A percentile compares a stretch with the other conserved stretches of the same genome.
phyloP scores from a whole-genome alignment of 2,888 invertebrate genomes.

The Andrena chrysosceles region DNA sequence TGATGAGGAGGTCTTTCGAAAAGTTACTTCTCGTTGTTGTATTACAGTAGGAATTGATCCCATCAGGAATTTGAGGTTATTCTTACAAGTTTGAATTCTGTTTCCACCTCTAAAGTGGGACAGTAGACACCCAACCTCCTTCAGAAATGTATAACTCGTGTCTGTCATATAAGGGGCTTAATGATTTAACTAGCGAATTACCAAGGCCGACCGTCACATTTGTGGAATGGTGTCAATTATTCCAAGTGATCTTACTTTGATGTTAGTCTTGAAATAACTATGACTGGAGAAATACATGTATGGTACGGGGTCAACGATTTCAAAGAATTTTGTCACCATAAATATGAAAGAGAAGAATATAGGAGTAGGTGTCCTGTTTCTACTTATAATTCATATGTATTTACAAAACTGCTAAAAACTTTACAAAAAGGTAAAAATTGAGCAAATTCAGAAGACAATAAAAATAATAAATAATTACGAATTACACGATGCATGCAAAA shows the following conservation, averaged over 20 bases:
- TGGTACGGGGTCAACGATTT: neutral
- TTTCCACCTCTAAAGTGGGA: neutral
- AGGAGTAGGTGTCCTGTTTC: no score
- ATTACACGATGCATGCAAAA: no score
- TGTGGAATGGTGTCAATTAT: constrained; percentile 45
- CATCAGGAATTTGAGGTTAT: neutral
- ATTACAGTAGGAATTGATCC: neutral
- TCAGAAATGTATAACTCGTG: constrained; percentile 31
- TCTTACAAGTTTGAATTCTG: neutral
- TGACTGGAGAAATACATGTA: neutral
- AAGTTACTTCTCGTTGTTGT: neutral
- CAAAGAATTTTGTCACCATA: neutral
- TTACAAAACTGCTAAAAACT: no score
- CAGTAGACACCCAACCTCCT: neutral
- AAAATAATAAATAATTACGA: no score
- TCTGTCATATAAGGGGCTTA: constrained; percentile 9
- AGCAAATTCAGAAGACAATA: no score
- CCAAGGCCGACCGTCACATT: constrained; percentile 33
- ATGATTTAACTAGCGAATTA: constrained; percentile 36
- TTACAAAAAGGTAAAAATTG: no score
- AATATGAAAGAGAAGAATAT: neutral
- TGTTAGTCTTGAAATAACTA: constrained; percentile 18
- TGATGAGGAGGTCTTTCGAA: neutral
- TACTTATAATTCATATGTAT: no score
- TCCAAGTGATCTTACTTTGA: constrained; percentile 11